Conservation (phyloP, 2,113 vertebrate genomes). For the Calypte anna region DNA sequence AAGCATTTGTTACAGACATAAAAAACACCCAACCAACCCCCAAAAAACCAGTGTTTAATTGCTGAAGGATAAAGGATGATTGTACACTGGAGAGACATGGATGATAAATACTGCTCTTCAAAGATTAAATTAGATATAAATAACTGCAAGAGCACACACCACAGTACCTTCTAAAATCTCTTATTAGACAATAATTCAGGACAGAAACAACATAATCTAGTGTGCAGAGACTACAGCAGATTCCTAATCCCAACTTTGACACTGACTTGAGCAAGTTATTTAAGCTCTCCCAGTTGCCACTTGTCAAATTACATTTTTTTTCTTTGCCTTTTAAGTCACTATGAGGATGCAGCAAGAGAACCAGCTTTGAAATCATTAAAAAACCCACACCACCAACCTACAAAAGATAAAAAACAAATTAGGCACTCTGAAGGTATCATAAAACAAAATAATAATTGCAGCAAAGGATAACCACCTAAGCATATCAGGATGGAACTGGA, state of each 20-base stretch:
- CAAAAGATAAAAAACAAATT: not conserved
- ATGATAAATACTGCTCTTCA: not conserved
- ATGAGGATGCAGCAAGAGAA: not conserved
- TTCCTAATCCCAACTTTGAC: constrained; percentile 12
- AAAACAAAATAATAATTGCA: not conserved
- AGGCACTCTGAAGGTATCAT: not conserved
- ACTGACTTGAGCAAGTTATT: not conserved
- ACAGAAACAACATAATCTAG: not conserved
- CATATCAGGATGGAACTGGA: not conserved
- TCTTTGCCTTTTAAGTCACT: not conserved
- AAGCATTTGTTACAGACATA: not conserved
- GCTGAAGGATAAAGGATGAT: not conserved
- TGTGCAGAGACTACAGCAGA: not conserved
- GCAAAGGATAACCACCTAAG: not conserved
- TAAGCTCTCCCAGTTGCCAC: not conserved
- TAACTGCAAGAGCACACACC: not conserved
- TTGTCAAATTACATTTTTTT: not conserved
- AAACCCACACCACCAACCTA: not conserved
- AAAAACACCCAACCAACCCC: not conserved
- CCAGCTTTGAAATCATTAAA: fast-evolving
- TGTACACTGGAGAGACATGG: not conserved
- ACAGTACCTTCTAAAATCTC: not conserved
- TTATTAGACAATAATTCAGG: not conserved
- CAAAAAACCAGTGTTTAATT: not conserved
- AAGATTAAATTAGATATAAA: not conserved